phyloP scores from a whole-genome alignment of 2,113 vertebrate genomes.

The Astur gentilis region DNA sequence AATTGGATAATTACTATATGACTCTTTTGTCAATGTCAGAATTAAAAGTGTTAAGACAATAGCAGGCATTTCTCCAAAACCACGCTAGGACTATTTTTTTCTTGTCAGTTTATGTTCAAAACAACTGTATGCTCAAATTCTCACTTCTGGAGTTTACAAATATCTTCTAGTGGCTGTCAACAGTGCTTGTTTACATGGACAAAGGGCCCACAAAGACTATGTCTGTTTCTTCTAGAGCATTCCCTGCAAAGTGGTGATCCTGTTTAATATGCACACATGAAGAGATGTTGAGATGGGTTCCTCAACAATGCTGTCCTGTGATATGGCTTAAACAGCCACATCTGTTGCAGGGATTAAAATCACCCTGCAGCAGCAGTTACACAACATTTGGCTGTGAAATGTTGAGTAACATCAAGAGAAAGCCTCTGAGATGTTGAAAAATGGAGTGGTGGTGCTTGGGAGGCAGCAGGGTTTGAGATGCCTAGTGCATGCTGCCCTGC shows the following conservation, averaged over 20 bases:
- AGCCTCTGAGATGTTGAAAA: neutral
- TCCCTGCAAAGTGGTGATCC: neutral
- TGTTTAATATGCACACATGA: neutral
- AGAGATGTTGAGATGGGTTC: neutral
- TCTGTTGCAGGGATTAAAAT: neutral
- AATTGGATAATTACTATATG: conserved; percentile 48
- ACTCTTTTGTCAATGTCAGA: conserved; percentile 33
- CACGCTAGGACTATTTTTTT: neutral
- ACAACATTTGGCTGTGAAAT: neutral
- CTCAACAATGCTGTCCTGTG: neutral
- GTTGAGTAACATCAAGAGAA: neutral
- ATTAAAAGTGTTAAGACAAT: neutral
- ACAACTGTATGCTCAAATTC: neutral
- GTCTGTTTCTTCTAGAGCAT: neutral
- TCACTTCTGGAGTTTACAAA: neutral
- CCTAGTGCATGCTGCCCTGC: neutral
- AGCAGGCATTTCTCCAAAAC: neutral
- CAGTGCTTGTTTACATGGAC: neutral
- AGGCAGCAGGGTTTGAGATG: neutral
- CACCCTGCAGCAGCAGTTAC: neutral
- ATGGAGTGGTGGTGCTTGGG: neutral
- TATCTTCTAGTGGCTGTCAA: neutral
- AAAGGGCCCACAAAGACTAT: neutral
- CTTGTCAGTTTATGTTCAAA: neutral
- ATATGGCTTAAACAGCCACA: neutral